Base-by-base conservation (phyloP, 1,140 invertebrate genomes). In the Pseudomyrmex concolor region DNA sequence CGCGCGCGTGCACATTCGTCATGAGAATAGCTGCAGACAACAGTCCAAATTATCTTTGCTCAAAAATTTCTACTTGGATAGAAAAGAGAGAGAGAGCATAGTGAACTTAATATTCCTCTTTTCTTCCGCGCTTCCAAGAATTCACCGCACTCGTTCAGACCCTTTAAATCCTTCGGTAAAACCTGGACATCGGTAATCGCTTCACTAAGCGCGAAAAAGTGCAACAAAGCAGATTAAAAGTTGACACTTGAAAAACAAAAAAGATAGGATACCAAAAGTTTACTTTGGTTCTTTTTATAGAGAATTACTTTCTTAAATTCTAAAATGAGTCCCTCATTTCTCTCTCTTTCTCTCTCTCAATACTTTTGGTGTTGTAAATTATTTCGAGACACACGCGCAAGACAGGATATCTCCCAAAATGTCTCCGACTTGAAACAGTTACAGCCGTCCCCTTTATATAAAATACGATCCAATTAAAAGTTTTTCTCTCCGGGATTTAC, bases 21-120 rank as follows among this genome's bases (percentile, higher is more conserved):
- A 51, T 22, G 51, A 85, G 51, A 85, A 78, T 67, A 62, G 51
- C 81, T 72, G 63, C 70, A 82, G 85, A 86, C 85, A 34, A 34
- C 34, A 73, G 84, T 88, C 59, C 22, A 84, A 86, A 84, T 86
- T 84, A 84, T 84, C 81, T 73, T 70, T 67, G 43, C 73, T 34
- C 22, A 25, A 71, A 66, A 76, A 70, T 66, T 50, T 83, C 55
- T 43, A 34, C 70, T 80, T 48, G 66, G 25, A 48, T 17, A 48
- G 34, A 34, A 34, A 34, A 34, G 34, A 34, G 34, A 34, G 34
- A 34, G 34, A 34, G 34, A 34, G 5, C 34, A 17, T 51, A 64
- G n/a, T 4, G n/a, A 80, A 80, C 76, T 80, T 80, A 50, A 13
- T n/a, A 45, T 15, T 55, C 45, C 15, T 25, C 62, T 48, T 10